Percentiles rank a stretch among this genome's conserved stretches.
Conservation (phyloP, 2,888 invertebrate species). For the Caenorhabditis plicata region DNA sequence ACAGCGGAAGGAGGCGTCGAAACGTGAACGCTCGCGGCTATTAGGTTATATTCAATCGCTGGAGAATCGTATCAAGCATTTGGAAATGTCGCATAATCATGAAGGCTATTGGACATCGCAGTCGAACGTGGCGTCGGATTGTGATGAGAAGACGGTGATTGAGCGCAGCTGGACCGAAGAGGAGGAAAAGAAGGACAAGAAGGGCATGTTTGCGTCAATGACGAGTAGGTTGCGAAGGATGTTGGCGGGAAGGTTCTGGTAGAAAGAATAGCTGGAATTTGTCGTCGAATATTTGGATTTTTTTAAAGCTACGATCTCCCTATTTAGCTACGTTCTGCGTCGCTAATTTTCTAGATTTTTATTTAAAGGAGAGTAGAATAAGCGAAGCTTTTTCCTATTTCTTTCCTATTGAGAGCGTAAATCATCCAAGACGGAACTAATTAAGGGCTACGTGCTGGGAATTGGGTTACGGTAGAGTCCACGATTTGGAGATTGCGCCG, state of each 20-base stretch:
- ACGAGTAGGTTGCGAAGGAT: too few species aligned
- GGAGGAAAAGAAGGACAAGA: slow-evolving; percentile 6
- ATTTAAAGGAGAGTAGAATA: too few species aligned
- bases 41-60: slow-evolving; percentile 87
- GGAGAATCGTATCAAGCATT: slow-evolving; percentile 78
- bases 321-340: too few species aligned
- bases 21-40: slow-evolving; percentile 65
- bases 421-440: too few species aligned
- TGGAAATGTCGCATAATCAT: slow-evolving; percentile 65
- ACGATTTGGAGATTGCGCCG: too few species aligned
- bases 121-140: slow-evolving; percentile 38
- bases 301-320: too few species aligned
- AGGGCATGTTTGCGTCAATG: slow-evolving; percentile 21
- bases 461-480: too few species aligned
- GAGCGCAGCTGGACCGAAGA: slow-evolving; percentile 36
- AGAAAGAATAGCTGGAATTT: background rate
- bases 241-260: background rate
- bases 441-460: too few species aligned
- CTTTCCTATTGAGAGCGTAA: too few species aligned
- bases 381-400: too few species aligned
- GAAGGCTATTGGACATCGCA: slow-evolving; percentile 36
- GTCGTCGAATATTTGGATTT: background rate
- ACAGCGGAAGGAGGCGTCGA: slow-evolving; percentile 24
- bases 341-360: too few species aligned
- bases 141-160: slow-evolving; percentile 45